Evolutionary conservation across 2,888 invertebrate genomes (phyloP), one percentile per base, ranked within the genome.

Genomic region (Cheilosia pagana): DNA sequence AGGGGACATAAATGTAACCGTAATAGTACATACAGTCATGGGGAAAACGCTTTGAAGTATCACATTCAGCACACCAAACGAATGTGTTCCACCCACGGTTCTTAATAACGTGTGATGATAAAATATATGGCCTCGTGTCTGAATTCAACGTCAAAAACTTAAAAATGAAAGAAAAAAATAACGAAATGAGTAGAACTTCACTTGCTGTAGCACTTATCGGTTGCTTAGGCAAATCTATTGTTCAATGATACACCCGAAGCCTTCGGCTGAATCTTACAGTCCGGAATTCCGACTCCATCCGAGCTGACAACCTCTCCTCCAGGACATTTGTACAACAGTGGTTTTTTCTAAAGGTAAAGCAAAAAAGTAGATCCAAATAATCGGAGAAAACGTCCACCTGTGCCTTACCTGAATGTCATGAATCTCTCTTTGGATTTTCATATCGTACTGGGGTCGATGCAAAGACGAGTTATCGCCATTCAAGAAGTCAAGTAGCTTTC

Each of bases 401-500:
- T 0, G 8, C 8, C 68, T 86, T 75, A 90, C 90, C 87, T 90
- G 90, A 4, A 90, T 57, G 2, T 86, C 59, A 1, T 88, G 88
- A 52, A 90, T 87, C 55, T 89, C 88, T 53, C 88, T 89, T 72
- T 91, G 90, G 7, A 90, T 78, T 23, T 89, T 87, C 76, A 88
- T 87, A 74, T 90, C 88, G 31, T 89, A 88, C 0, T 88, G 87
- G 0, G 89, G 89, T 45, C 88, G 88, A 28, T 89, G 89, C 0
- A 87, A 77, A 0, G 88, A 87, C 3, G 87, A 62, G 59, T 87
- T 87, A 0, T 68, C 45, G 3, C 81, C 86, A 23, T 86, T 87
- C 31, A 90, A 74, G 1, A 88, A 78, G 8, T 89, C 87, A 19
- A 89, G 78, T 23, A 89, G 55, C 21, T 88, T 88, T 0, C 87